phyloP scores from a whole-genome alignment of 2,888 invertebrate genomes.

The Pogonocherus hispidulus region DNA sequence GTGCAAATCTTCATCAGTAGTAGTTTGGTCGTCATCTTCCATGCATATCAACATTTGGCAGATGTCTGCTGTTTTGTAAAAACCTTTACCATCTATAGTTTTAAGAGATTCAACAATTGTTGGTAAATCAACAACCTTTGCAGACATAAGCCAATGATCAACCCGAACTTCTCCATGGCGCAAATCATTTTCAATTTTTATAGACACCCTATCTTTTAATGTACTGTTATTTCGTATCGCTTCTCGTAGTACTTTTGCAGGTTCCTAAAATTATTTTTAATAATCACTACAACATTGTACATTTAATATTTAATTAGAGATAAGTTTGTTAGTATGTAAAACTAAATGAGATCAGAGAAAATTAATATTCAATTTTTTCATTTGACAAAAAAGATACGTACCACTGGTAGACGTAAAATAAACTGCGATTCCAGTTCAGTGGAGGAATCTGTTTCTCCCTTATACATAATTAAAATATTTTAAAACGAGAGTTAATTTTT shows the following conservation, averaged over 20 bases:
- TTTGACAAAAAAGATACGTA: slow-evolving; percentile 46
- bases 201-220: slow-evolving; percentile 86
- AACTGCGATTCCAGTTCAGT: slow-evolving; percentile 66
- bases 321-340: no score
- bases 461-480: slow-evolving; percentile 30
- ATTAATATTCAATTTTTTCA: not conserved
- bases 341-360: no score
- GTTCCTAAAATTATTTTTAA: slow-evolving; percentile 69
- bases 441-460: slow-evolving; percentile 49
- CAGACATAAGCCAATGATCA: slow-evolving; percentile 89
- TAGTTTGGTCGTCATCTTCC: slow-evolving; percentile 85
- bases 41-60: slow-evolving; percentile 93
- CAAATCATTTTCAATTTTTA: slow-evolving; percentile 90
- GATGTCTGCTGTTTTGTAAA: slow-evolving; percentile 98
- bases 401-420: slow-evolving; percentile 62
- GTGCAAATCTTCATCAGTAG: slow-evolving; percentile 82
- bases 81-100: slow-evolving; percentile 95
- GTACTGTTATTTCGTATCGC: slow-evolving; percentile 82
- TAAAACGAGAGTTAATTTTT: no score
- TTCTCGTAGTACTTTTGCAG: slow-evolving; percentile 81
- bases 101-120: slow-evolving; percentile 94
- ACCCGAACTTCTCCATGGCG: slow-evolving; percentile 90
- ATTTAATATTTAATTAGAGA: slow-evolving; percentile 4
- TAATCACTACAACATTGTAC: not conserved
- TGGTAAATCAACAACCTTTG: slow-evolving; percentile 92